These are phyloP conservation scores for Eilema depressum DNA, from an alignment of 2,888 invertebrate species.

Conservation along the genomic window DNA sequence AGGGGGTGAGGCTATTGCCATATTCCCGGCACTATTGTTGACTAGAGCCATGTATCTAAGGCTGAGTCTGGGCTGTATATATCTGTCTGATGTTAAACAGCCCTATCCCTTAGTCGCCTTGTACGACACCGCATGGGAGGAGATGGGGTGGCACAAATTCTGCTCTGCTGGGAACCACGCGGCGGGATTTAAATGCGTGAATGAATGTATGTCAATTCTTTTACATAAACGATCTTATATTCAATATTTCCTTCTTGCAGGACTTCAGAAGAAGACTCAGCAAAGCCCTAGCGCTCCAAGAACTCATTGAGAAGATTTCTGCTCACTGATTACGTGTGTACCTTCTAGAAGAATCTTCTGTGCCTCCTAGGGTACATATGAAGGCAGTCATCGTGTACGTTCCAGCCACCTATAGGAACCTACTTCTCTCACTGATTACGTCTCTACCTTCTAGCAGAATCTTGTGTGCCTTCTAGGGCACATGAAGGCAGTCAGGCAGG, in stretches of 20 bases:
- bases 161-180: too few species aligned
- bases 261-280: conserved; percentile 88
- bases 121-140: too few species aligned
- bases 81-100: too few species aligned
- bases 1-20: too few species aligned
- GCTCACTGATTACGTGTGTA: conserved; percentile 43
- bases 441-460: background rate
- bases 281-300: conserved; percentile 88
- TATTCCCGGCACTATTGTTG: too few species aligned
- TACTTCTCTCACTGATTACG: conserved; percentile 51
- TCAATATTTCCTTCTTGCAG: conserved; percentile 58
- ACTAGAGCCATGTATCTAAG: too few species aligned
- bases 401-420: background rate
- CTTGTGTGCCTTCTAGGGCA: background rate
- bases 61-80: too few species aligned
- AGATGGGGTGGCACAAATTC: too few species aligned
- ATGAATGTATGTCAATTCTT: background rate
- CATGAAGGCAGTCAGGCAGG: background rate
- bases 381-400: background rate
- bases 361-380: background rate
- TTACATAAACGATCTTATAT: background rate
- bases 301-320: conserved; percentile 72
- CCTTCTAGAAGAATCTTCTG: conserved; percentile 3
- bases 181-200: too few species aligned
- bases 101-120: too few species aligned